Conservation (phyloP, 1,140 invertebrate genomes). For the Argopecten irradians region DNA sequence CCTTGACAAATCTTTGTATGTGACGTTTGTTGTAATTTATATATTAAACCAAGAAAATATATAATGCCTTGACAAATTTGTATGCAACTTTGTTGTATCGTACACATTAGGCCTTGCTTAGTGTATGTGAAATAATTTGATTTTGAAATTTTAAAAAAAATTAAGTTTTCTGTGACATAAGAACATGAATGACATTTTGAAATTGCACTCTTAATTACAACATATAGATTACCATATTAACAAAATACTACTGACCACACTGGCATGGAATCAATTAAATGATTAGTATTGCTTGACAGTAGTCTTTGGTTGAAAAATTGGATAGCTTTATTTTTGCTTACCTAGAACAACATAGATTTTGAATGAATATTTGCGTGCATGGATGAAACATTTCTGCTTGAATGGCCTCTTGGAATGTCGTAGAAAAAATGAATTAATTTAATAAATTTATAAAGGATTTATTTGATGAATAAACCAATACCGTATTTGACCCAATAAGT, state of each 20-base stretch:
- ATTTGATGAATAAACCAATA: too few species aligned
- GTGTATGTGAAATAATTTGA: too few species aligned
- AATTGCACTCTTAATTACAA: too few species aligned
- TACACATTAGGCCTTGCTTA: too few species aligned
- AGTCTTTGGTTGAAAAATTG: neutral
- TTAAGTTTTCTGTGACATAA: too few species aligned
- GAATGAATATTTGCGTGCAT: neutral
- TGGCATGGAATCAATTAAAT: neutral
- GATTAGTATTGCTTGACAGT: neutral
- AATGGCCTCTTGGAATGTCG: neutral
- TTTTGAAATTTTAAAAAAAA: too few species aligned
- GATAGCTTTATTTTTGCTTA: neutral
- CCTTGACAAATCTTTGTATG: neutral
- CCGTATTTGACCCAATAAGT: too few species aligned
- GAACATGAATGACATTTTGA: too few species aligned
- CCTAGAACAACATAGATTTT: neutral
- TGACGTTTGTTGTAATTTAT: neutral
- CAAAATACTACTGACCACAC: too few species aligned
- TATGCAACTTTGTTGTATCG: neutral
- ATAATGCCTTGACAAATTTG: neutral
- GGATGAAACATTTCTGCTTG: neutral
- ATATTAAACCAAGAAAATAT: neutral
- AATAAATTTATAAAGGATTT: too few species aligned
- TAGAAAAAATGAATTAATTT: neutral
- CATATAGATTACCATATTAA: neutral